Percentiles rank a stretch among this genome's conserved stretches.
phyloP scores from a whole-genome alignment of 2,113 vertebrate genomes.

The Prunella fulvescens region DNA sequence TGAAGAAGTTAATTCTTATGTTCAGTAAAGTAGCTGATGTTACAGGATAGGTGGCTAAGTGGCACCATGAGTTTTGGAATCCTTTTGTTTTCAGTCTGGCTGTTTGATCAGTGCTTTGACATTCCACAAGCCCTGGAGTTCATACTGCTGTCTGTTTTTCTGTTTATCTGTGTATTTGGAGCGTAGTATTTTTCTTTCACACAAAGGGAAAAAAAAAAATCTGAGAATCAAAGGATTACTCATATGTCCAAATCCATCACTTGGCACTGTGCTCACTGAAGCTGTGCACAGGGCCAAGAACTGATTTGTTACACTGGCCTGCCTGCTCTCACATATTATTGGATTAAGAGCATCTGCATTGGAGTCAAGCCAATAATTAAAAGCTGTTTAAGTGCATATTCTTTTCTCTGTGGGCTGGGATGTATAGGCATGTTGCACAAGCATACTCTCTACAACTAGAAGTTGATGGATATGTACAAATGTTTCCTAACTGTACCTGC shows the following conservation, averaged over 20 bases:
- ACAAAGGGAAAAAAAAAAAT: not conserved
- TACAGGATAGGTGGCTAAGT: not conserved
- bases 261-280: slow-evolving; percentile 20
- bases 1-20: not conserved
- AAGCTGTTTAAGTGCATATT: slow-evolving; percentile 32
- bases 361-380: slow-evolving; percentile 2
- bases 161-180: slow-evolving; percentile 37
- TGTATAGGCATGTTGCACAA: not conserved
- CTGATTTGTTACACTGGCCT: slow-evolving; percentile 35
- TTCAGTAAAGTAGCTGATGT: not conserved
- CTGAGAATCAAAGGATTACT: slow-evolving; percentile 44
- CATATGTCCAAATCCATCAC: slow-evolving; percentile 22
- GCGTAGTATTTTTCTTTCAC: slow-evolving; percentile 9
- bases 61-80: not conserved
- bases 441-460: not conserved
- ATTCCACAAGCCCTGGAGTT: not conserved
- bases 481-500: not conserved
- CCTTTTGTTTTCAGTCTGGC: not conserved
- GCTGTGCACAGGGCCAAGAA: not conserved
- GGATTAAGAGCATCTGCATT: slow-evolving; percentile 52
- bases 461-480: not conserved
- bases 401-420: not conserved
- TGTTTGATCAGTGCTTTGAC: slow-evolving; percentile 40
- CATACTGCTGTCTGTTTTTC: not conserved
- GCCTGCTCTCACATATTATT: slow-evolving; percentile 13